Evolutionary conservation across 2,113 vertebrate species (phyloP).

Genomic region (Nycticebus coucang): DNA sequence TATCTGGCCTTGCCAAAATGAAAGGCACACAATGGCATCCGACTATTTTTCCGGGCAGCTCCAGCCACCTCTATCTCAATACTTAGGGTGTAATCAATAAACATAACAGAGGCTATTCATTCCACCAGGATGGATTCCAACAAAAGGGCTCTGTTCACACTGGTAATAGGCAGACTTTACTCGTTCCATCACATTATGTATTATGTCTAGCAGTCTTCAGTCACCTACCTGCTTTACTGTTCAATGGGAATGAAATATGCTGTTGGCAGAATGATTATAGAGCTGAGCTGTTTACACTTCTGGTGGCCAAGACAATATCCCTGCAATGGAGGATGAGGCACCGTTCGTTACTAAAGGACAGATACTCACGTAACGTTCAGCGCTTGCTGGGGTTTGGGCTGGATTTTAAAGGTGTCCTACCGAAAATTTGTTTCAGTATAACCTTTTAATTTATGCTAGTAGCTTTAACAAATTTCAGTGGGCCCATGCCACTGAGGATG

Average conservation of each 20-base stretch:
- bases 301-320: neutral
- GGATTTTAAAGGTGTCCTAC: neutral
- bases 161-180: slow-evolving; percentile 65
- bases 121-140: slow-evolving; percentile 68
- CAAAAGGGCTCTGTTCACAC: slow-evolving; percentile 68
- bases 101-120: slow-evolving; percentile 74
- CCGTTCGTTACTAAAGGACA: neutral
- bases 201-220: neutral
- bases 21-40: slow-evolving; percentile 63
- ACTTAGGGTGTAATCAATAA: slow-evolving; percentile 77
- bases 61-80: slow-evolving; percentile 56
- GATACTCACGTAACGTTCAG: neutral
- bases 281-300: slow-evolving; percentile 4
- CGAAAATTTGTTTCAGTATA: neutral
- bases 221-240: slow-evolving; percentile 11
- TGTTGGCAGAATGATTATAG: neutral
- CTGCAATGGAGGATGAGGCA: neutral
- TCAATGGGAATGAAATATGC: slow-evolving; percentile 18
- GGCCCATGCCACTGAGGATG: neutral
- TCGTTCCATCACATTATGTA: slow-evolving; percentile 37
- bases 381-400: neutral
- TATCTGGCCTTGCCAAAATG: slow-evolving; percentile 65
- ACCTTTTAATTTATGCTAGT: neutral
- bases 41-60: slow-evolving; percentile 70
- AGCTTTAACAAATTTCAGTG: neutral